Conservation (phyloP, 2,888 invertebrate species). For the Slavum lentiscoides region DNA sequence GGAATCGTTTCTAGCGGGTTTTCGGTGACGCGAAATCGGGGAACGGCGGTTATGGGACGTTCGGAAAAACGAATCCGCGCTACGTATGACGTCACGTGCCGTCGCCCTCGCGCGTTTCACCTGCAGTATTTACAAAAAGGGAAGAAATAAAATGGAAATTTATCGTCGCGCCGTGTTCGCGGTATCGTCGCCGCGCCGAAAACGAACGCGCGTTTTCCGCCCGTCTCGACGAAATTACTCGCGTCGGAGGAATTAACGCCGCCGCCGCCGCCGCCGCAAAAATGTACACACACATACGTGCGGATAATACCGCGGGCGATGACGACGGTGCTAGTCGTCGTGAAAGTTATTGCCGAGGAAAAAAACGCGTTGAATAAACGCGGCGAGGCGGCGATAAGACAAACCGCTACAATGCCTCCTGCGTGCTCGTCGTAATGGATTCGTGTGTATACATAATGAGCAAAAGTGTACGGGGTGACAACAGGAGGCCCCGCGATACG, state of each 20-base stretch:
- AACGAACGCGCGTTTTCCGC: not conserved
- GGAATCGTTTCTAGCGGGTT: no score
- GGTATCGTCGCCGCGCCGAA: no score
- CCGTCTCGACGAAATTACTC: constrained; percentile 4
- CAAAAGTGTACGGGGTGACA: constrained; percentile 4
- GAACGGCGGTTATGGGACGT: no score
- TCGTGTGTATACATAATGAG: constrained; percentile 54
- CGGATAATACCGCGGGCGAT: not conserved
- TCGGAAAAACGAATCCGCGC: no score
- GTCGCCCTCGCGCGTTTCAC: no score
- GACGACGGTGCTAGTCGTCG: not conserved
- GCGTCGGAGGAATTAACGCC: constrained; percentile 27
- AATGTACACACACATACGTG: not conserved
- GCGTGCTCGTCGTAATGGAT: constrained; percentile 47
- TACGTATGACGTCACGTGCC: no score
- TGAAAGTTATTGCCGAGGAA: constrained; percentile 52
- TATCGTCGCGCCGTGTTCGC: no score
- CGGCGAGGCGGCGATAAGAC: constrained; percentile 49
- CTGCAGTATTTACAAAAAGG: no score
- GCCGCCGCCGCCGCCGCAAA: not conserved
- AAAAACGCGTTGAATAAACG: constrained; percentile 51
- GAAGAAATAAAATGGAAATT: no score
- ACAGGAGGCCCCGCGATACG: constrained; percentile 33
- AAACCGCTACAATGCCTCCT: constrained; percentile 45
- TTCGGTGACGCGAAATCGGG: no score